A percentile compares a stretch with the other conserved stretches of the same genome.
phyloP scores from a whole-genome alignment of 2,888 invertebrate species.

The Aspidiotus rigidus region DNA sequence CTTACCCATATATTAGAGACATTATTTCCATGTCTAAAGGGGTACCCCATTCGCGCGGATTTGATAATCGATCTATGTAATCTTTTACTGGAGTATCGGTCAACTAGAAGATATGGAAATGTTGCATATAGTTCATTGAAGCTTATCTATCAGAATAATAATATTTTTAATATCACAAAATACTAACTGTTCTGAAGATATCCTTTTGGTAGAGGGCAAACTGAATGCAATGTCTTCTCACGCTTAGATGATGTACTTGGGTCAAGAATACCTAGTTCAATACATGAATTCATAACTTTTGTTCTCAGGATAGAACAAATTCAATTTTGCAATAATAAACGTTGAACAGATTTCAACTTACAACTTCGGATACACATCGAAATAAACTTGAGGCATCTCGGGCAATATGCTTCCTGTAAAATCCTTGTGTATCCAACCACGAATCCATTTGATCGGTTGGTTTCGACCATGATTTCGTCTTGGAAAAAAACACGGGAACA shows the following conservation, averaged over 20 bases:
- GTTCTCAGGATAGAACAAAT: neutral
- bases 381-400: conserved; percentile 82
- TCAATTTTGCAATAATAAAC: neutral
- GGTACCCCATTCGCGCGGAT: conserved; percentile 60
- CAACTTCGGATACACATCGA: conserved; percentile 78
- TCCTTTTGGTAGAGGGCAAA: conserved; percentile 48
- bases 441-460: conserved; percentile 51
- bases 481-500: conserved; percentile 6
- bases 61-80: conserved; percentile 60
- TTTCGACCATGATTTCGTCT: conserved; percentile 19
- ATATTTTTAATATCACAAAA: conserved; percentile 8
- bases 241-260: conserved; percentile 63
- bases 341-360: too few species aligned
- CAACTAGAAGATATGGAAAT: conserved; percentile 17
- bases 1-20: conserved; percentile 60
- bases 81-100: conserved; percentile 50
- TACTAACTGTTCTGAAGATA: conserved; percentile 36
- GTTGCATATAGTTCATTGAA: neutral
- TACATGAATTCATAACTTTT: too few species aligned
- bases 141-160: neutral
- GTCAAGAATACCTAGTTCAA: conserved; percentile 49
- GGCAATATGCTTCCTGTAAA: conserved; percentile 78
- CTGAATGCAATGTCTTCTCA: conserved; percentile 62
- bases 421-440: conserved; percentile 68
- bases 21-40: conserved; percentile 60